Percentiles rank a stretch among this genome's conserved stretches.
Conservation (phyloP, 2,888 invertebrate genomes). For the Thecocarcelia acutangulata region DNA sequence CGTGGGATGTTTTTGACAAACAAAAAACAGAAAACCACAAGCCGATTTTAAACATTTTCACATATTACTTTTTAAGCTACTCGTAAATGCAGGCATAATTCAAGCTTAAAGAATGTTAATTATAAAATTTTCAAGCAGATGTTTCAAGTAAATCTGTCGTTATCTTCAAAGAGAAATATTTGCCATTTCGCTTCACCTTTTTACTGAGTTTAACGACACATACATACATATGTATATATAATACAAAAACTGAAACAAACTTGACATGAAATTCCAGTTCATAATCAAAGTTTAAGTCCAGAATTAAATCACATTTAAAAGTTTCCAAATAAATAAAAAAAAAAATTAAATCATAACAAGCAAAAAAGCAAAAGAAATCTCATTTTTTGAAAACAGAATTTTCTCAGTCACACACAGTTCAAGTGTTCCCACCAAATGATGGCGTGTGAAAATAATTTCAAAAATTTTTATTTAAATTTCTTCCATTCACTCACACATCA, state of each 20-base stretch:
- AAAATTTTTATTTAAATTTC: slow-evolving; percentile 70
- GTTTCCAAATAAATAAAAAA: slow-evolving; percentile 58
- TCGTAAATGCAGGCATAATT: slow-evolving; percentile 15
- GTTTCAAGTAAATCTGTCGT: slow-evolving; percentile 60
- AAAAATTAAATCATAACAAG: slow-evolving; percentile 73
- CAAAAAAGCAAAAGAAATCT: slow-evolving; percentile 63
- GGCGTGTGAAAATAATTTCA: slow-evolving; percentile 78
- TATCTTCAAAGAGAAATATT: slow-evolving; percentile 59
- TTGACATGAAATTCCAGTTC: slow-evolving; percentile 62
- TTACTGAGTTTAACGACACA: not conserved
- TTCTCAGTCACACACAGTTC: slow-evolving; percentile 75
- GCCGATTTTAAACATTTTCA: slow-evolving; percentile 16
- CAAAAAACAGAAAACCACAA: not conserved
- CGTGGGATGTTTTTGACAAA: slow-evolving; percentile 31
- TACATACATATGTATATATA: not conserved
- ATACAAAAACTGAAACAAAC: slow-evolving; percentile 11
- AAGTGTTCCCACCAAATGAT: slow-evolving; percentile 68
- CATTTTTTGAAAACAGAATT: slow-evolving; percentile 64
- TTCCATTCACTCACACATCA: slow-evolving; percentile 47
- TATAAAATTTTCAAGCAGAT: slow-evolving; percentile 65
- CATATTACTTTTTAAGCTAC: slow-evolving; percentile 4
- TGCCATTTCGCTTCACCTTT: slow-evolving; percentile 13
- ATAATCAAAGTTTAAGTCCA: slow-evolving; percentile 47
- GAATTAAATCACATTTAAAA: slow-evolving; percentile 62
- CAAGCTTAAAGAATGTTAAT: slow-evolving; percentile 48